Evolutionary conservation across 2,797 vertebrate genomes (phyloP).

Genomic region (Alosa sapidissima): DNA sequence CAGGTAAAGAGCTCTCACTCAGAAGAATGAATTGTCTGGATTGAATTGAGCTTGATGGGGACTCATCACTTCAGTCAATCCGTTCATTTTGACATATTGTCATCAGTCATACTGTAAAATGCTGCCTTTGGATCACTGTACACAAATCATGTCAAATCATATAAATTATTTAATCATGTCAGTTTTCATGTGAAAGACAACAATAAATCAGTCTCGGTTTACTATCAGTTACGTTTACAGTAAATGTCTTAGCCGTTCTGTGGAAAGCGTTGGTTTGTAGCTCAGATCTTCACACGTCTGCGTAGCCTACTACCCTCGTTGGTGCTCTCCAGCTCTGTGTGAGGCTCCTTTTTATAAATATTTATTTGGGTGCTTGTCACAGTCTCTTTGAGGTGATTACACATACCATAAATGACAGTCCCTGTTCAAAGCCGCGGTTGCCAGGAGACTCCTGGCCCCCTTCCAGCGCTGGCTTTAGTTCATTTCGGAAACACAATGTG

Average conservation of each 20-base stretch:
- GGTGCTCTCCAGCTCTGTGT: background rate
- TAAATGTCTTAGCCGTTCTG: background rate
- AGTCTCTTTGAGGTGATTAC: conserved; percentile 35
- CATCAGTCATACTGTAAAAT: background rate
- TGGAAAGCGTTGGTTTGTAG: background rate
- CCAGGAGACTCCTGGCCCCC: conserved; percentile 30
- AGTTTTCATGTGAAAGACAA: background rate
- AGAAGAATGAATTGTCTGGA: conserved; percentile 10
- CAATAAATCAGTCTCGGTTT: background rate
- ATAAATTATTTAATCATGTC: background rate
- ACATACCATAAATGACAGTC: conserved; percentile 33
- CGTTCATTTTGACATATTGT: conserved; percentile 4
- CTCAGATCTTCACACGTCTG: background rate
- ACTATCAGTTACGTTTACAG: background rate
- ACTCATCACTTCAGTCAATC: background rate
- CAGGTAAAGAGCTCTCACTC: conserved; percentile 36
- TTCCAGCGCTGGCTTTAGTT: conserved; percentile 31
- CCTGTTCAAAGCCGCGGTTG: conserved; percentile 5
- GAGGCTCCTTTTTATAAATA: background rate
- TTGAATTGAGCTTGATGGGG: background rate
- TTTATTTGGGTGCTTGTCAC: conserved; percentile 40
- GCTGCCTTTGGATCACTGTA: background rate
- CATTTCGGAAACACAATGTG: conserved; percentile 39
- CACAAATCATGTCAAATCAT: background rate
- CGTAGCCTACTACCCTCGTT: background rate